Evolutionary conservation across 1,140 invertebrate genomes (phyloP), one percentile per base, ranked within the genome.

Genomic region (Drosophila mayri): DNA sequence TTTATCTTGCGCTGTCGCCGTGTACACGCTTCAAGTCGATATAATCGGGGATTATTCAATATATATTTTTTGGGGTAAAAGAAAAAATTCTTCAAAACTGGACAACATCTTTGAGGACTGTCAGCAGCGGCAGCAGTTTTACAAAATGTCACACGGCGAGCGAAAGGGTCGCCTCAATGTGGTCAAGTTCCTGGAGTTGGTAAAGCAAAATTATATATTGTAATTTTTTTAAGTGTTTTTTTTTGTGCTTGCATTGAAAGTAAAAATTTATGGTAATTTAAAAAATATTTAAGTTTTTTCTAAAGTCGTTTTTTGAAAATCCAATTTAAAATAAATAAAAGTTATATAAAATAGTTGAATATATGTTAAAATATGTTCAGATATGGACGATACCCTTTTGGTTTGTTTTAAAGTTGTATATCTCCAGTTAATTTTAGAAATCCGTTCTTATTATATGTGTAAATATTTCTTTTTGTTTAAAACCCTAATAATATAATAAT

Each of bases 121-220:
- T 68, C 64, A 70, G 38, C 64, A 70, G 38, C 54, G 66, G 11
- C 38, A 78, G 32, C 52, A 77, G 28, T 55, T 78, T 43, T 54
- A 78, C 20, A 91, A 81, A 79, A 92, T 92, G 91, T 90, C 91
- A 25, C 87, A 92, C 77, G 87, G 88, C 55, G 91, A 92, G 57
- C 83, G 81, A 9, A 91, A 90, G 62, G 83, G 75, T 61, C 91
- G 82, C 54, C 74, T 92, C 2, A 91, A 85, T 80, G 84, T 92
- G 50, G 78, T 92, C 22, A 92, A 92, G 74, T 92, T 92, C 75
- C 55, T 92, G 41, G 91, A 92, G 82, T 65, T 92, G 91, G 91
- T 92, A 92, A 91, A 60, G 12, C 2, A 2, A 10, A 9, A 20
- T 6, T 9, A 37, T 32, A n/a, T 18, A 20, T 11, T 43, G 41